Evolutionary conservation across 2,797 vertebrate genomes (phyloP), one percentile per base, ranked within the genome.

Genomic region (Cynopterus sphinx): DNA sequence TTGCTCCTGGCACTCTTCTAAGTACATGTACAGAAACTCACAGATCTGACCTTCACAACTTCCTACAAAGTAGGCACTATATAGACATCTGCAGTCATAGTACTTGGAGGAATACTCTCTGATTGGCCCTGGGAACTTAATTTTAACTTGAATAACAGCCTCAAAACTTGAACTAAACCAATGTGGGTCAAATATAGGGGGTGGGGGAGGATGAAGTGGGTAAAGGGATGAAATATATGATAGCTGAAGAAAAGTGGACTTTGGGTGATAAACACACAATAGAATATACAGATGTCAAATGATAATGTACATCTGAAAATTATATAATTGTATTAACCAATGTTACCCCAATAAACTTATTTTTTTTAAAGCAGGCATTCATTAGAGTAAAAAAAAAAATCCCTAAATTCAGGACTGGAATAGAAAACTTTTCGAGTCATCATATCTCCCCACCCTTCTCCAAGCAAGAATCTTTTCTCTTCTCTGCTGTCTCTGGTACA

Each of bases 141-240:
- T 67, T 87, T 81, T 49, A 94, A 82, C 19, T 59, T 93, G 81
- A 71, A 49, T 49, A 90, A 81, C 36, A 77, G 63, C 46, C 77
- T 78, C 68, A 82, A 11, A 61, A 36, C 53, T 91, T 39, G 63
- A 22, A 49, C 67, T 49, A 33, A 82, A 51, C 36, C 75, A 41
- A 87, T 36, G 26, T 5, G 49, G 15, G 49, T 49, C 49, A 49
- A 49, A 49, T 49, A 17, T 5, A 49, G 49, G 49, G 49, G 15
- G 13, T 5, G 49, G 15, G 15, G 15, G 49, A 49, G 49, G 49
- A 15, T 49, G 49, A 49, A 49, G 49, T 49, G 49, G 13, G 49
- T 16, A 49, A 49, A 49, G 49, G 49, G 49, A 49, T 49, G 49
- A 49, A 49, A 49, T 49, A 49, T 16, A 16, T 49, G 49, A 15